Conservation (phyloP, 2,113 vertebrate species). For the Raja brachyura region DNA sequence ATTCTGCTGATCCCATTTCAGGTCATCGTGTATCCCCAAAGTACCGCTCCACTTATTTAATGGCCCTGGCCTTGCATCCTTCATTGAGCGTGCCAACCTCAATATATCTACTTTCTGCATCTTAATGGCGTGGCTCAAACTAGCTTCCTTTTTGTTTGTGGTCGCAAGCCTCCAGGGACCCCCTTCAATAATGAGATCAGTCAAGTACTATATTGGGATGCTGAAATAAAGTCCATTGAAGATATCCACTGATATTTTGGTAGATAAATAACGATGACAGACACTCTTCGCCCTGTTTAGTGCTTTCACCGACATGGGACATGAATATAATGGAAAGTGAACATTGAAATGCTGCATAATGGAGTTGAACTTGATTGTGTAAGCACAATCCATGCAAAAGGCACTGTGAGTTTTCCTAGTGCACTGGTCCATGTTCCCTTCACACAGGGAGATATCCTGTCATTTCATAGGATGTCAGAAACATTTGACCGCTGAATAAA, state of each 20-base stretch:
- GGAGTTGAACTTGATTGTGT: background rate
- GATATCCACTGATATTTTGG: background rate
- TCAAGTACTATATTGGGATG: background rate
- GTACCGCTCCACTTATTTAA: background rate
- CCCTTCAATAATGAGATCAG: background rate
- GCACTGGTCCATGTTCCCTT: background rate
- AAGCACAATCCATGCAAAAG: no score
- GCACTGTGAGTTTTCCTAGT: background rate
- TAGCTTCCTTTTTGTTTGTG: background rate
- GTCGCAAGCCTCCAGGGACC: background rate
- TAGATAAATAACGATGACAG: background rate
- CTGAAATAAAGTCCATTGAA: background rate
- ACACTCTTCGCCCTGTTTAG: background rate
- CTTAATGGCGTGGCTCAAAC: background rate
- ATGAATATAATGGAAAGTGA: background rate
- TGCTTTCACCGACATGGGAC: background rate
- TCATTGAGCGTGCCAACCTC: constrained; percentile 16
- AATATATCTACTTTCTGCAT: background rate
- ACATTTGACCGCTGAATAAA: background rate
- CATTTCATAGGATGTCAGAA: background rate
- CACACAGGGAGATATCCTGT: background rate
- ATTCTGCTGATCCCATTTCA: constrained; percentile 5
- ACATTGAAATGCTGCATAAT: background rate
- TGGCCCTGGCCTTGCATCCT: background rate
- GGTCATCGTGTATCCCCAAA: background rate